Base-by-base conservation (phyloP, 2,888 invertebrate species). In the Drosophila paucipuncta region DNA sequence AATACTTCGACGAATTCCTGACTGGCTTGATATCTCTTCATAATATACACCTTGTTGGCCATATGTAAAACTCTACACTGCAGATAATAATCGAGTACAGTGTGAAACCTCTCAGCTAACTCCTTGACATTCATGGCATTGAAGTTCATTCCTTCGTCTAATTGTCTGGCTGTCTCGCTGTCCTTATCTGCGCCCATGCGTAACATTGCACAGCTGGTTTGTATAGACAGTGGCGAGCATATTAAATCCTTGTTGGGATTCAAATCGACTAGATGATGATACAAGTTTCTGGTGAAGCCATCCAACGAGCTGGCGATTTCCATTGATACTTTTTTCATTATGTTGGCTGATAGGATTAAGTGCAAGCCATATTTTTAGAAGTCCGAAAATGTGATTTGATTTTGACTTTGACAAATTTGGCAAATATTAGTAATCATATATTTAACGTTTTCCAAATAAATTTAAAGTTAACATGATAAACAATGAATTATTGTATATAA, bases 31-130 rank as follows among this genome's bases (percentile, higher is more conserved):
- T 94, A 94, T 1, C 94, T 94, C 4, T 94, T 90, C 89, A 94
- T 94, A 1, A 96, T 90, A 87, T 95, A 97, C 16, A 97, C 94
- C 84, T 96, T 96, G 88, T 97, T 97, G 2, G 97, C 97, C 41
- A 96, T 93, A 70, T 95, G 94, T 13, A 92, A 22, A 9, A 54
- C 35, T 2, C 7, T 41, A 16, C 78, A 86, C 35, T 83, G 63
- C 1, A 83, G 47, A 59, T 85, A 85, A 5, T 71, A 64, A 1
- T 66, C 70, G 1, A 92, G 58, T 0, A 85, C 70, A 0, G 28
- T 33, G 16, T 73, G 16, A n/a, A 76, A 89, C 4, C 31, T 30
- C 1, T 66, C 55, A 11, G 84, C 84, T 4, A 81, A 62, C 4
- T 66, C 10, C 1, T 11, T 9, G 10, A 10, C 41, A 22, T 59